phyloP scores from a whole-genome alignment of 1,140 invertebrate genomes.

The Lepidurus couesii region DNA sequence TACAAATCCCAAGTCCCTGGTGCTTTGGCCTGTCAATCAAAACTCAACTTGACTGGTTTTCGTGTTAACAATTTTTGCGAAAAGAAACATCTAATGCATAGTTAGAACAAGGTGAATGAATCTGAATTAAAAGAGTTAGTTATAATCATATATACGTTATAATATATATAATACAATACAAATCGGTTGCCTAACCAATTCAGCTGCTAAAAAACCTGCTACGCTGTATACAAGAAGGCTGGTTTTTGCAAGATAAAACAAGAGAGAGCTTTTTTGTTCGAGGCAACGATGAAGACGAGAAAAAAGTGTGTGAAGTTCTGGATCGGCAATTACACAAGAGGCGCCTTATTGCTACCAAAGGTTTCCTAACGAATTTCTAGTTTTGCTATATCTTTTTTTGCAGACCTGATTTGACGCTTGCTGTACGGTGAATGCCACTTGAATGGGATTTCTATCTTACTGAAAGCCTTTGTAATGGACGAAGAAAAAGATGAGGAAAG shows the following conservation, averaged over 20 bases:
- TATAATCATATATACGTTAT: slow-evolving; percentile 4
- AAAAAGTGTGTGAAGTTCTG: not conserved
- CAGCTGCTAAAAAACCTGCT: not conserved
- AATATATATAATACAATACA: not conserved
- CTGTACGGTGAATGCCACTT: not conserved
- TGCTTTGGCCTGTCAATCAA: slow-evolving; percentile 7
- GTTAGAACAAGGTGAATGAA: slow-evolving; percentile 16
- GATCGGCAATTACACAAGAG: not conserved
- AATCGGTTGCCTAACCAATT: not conserved
- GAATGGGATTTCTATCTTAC: slow-evolving; percentile 26
- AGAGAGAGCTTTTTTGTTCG: not conserved
- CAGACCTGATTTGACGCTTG: not conserved
- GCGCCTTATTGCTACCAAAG: not conserved
- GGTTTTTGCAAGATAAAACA: slow-evolving; percentile 5
- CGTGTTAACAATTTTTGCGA: not conserved
- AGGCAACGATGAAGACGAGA: not conserved
- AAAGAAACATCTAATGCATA: slow-evolving; percentile 20
- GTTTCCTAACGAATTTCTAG: not conserved
- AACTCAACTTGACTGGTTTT: not conserved
- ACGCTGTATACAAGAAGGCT: slow-evolving; percentile 18
- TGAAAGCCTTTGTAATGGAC: slow-evolving; percentile 70
- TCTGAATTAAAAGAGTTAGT: not conserved
- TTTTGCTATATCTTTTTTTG: not conserved
- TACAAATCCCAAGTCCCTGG: not conserved
- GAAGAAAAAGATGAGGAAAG: slow-evolving; percentile 91